Base-by-base conservation (phyloP, 2,888 invertebrate genomes). In the Abrostola tripartita region DNA sequence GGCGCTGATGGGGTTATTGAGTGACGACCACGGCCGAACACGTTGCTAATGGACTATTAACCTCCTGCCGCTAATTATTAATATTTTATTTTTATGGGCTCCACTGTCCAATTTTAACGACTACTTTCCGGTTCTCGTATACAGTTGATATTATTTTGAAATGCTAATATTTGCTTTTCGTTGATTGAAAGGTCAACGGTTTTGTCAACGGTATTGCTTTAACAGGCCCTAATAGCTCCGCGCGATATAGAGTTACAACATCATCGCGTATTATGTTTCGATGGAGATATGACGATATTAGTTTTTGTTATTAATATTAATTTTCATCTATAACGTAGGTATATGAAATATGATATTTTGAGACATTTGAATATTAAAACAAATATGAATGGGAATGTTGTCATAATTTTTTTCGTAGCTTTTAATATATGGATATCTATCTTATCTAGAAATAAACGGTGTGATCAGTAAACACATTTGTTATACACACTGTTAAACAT, bases 31-130 rank as follows among this genome's bases (percentile, higher is more conserved):
- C 67, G 65, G 44, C 38, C 81, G 85, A 87, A 88, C 87, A 84
- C 84, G 83, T 73, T 84, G 71, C 88, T 89, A 91, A 92, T 90
- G 88, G 90, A 88, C 89, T 88, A 88, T 92, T 89, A 90, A 90
- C 88, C 88, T 88, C 81, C 86, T 85, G 84, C 85, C 76, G 84
- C 86, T 90, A 88, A 92, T 91, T 92, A 90, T 91, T 91, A 89
- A 92, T 93, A 92, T 92, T 93, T 92, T 90, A 90, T 91, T 90
- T 92, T 93, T 91, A 92, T 88, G 77, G 80, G 78, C 75, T 78
- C 84, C 86, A 86, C 88, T 86, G 86, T 87, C 89, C 85, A 84
- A 85, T 84, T 88, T 90, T 89, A 90, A 93, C 87, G 90, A 87
- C 84, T 88, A 83, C 86, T 91, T 92, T 92, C 93, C 93, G 91